Base-by-base conservation (phyloP, 2,113 vertebrate genomes). In the Macaca mulatta region DNA sequence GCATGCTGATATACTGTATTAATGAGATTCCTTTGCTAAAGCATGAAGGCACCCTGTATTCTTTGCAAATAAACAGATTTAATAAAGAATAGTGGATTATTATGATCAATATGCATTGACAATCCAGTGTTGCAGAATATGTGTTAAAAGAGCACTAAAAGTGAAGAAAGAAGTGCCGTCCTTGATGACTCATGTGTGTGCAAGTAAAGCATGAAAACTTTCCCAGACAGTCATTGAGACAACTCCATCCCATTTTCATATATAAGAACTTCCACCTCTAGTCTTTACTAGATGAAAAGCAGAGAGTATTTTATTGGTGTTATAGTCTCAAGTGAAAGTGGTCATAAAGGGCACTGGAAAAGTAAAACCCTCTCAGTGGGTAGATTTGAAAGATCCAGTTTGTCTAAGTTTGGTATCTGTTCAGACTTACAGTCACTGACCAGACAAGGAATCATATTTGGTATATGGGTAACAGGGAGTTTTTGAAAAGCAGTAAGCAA, bases 401-500 rank as follows among this genome's bases (percentile, higher is more conserved):
- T 72, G 2, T 64, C 48, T 61, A 72, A 70, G 14, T 50, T 25
- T 64, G 74, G 11, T 45, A 55, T 64, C 8, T 32, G 18, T 30
- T 94, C 27, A 83, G 20, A 72, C 14, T 79, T 52, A 10, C 0
- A 20, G 16, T 4, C 4, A n/a, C 27, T 22, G 8, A 10, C 27
- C 2, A 48, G 35, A 69, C n/a, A 52, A 61, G 14, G 6, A 77
- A 78, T 5, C 17, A 50, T 27, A n/a, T 78, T 89, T 89, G 25
- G 11, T 22, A 35, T 61, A 40, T 17, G 25, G 13, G 9, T 83
- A 32, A 38, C 22, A 59, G 55, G 8, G 38, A 38, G 6, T 38
- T 93, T 78, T 89, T 70, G 78, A 89, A 17, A 92, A 84, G 23
- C 50, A 72, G 7, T 43, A 48, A 89, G 20, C 40, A 27, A 96